These are phyloP conservation scores for Bicyclus anynana DNA, from an alignment of 1,140 invertebrate species.

Conservation along the genomic window DNA sequence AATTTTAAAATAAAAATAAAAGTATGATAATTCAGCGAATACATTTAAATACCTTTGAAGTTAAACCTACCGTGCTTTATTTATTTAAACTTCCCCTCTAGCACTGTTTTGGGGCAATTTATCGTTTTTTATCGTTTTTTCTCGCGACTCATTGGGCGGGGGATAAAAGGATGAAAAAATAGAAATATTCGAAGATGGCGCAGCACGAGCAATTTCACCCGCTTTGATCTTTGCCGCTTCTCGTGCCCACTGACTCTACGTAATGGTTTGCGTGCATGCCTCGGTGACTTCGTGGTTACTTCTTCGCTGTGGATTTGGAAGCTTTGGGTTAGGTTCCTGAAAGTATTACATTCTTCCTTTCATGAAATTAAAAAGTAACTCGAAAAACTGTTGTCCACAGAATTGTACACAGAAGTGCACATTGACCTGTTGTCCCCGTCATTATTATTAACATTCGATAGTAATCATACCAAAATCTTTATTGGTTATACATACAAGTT, in stretches of 20 bases:
- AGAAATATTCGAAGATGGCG: conserved; percentile 12
- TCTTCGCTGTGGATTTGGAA: no score
- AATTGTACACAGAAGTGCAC: no score
- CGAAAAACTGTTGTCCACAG: no score
- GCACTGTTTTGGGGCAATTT: conserved; percentile 16
- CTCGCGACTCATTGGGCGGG: conserved; percentile 23
- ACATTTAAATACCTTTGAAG: conserved; percentile 19
- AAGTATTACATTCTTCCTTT: no score
- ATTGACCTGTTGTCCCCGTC: no score
- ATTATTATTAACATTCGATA: no score
- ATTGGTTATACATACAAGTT: no score
- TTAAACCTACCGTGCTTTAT: conserved; percentile 30
- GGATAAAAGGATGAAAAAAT: conserved; percentile 23
- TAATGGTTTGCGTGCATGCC: no score
- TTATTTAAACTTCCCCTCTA: conserved; percentile 28
- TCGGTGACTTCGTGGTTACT: no score
- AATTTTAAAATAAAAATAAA: neutral
- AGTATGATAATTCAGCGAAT: neutral
- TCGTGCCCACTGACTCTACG: conserved; percentile 12
- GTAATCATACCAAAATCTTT: no score
- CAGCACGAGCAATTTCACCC: conserved; percentile 31
- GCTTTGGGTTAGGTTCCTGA: no score
- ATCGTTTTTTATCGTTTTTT: conserved; percentile 14
- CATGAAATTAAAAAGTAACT: no score
- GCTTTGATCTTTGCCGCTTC: conserved; percentile 20